Percentiles rank a stretch among this genome's conserved stretches.
These are phyloP conservation scores for Pachydiplax longipennis DNA, from an alignment of 2,888 invertebrate species.

Conservation along the genomic window DNA sequence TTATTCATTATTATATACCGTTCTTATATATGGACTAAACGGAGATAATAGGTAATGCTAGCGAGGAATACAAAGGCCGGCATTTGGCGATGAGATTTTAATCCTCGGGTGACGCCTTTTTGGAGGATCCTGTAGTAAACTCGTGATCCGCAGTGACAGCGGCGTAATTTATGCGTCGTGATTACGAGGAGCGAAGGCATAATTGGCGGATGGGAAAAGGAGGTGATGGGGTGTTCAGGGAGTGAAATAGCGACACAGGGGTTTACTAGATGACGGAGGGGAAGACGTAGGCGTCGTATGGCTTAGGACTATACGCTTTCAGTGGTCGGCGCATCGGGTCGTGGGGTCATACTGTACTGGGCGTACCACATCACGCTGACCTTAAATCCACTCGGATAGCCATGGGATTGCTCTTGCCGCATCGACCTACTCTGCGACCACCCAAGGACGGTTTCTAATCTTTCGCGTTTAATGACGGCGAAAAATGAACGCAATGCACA, in stretches of 20 bases:
- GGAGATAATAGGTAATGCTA: no score
- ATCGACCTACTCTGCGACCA: not conserved
- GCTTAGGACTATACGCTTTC: not conserved
- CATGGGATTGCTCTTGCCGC: not conserved
- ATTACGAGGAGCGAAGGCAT: not conserved
- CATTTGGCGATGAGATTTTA: no score
- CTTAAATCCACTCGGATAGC: constrained; percentile 8
- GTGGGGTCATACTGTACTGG: not conserved
- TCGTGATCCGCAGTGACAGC: not conserved
- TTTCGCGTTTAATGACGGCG: no score
- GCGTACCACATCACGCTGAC: not conserved
- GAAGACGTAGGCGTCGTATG: not conserved
- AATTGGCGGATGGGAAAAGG: not conserved
- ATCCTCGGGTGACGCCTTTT: not conserved
- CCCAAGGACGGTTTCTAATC: no score
- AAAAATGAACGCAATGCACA: no score
- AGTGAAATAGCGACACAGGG: not conserved
- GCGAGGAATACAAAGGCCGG: no score
- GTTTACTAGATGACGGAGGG: not conserved
- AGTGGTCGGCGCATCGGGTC: not conserved
- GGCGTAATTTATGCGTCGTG: not conserved
- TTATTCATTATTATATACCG: no score
- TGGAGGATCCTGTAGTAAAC: not conserved
- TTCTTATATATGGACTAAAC: no score
- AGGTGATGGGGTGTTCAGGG: not conserved